Evolutionary conservation across 2,888 invertebrate species (phyloP).

Genomic region (Plagodis pulveraria): DNA sequence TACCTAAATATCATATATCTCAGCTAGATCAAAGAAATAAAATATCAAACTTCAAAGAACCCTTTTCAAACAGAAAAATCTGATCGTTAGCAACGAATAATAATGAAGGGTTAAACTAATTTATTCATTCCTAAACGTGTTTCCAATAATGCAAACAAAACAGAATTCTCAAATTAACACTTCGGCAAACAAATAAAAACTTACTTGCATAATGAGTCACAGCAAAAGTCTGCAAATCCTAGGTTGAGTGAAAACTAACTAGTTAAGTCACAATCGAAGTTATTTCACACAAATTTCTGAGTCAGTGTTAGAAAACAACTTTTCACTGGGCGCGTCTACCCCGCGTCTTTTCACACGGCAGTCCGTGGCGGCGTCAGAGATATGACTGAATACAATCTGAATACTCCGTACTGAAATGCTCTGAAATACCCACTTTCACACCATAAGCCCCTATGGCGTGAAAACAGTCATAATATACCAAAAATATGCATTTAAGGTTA

Average conservation of each 20-base stretch:
- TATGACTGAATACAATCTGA: slow-evolving; percentile 13
- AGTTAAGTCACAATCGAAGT: background rate
- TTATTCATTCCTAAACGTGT: slow-evolving; percentile 1
- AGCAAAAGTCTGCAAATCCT: slow-evolving; percentile 6
- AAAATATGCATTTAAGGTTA: no score
- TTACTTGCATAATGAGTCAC: slow-evolving; percentile 21
- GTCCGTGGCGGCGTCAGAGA: slow-evolving; percentile 14
- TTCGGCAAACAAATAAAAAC: slow-evolving; percentile 1
- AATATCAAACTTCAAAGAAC: no score
- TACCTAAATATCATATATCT: no score
- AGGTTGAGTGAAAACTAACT: background rate
- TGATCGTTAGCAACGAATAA: no score
- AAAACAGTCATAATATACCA: no score
- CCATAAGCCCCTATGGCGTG: no score
- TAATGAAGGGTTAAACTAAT: background rate
- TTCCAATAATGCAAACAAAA: background rate
- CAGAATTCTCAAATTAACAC: background rate
- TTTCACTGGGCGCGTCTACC: background rate
- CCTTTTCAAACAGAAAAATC: no score
- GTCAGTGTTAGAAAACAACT: slow-evolving; percentile 8
- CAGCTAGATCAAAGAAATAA: no score
- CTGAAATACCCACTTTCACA: background rate
- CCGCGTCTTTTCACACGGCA: background rate
- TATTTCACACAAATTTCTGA: slow-evolving; percentile 3
- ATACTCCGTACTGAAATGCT: slow-evolving; percentile 11